Evolutionary conservation across 2,113 vertebrate species (phyloP), one percentile per base, ranked within the genome.

Genomic region (Chlamydotis undulata): DNA sequence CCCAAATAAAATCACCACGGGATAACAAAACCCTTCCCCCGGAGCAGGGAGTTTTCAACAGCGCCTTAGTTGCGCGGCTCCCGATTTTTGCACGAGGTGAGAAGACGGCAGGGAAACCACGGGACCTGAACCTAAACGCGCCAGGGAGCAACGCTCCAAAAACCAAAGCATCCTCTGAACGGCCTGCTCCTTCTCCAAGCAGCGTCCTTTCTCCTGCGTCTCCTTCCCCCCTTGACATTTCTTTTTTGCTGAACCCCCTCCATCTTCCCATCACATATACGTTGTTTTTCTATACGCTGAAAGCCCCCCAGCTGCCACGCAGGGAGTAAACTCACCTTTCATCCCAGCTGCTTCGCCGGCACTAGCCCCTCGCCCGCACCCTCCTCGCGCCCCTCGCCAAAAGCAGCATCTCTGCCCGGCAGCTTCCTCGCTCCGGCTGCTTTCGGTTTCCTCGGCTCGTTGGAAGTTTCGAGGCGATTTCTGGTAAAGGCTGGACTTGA

Each of bases 401-500:
- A 47, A 49, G 45, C 60, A 77, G 29, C 94, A 93, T 90, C 84
- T 61, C 75, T 9, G 2, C 67, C 75, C 2, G 0, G 59, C 28
- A 88, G 47, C 73, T 68, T 91, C 85, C 82, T 39, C 4, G 11
- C 65, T 90, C 82, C 3, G 0, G 57, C 88, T 50, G 95, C 92
- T 92, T 90, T 86, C 23, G 2, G 68, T 61, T 83, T 67, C 76
- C 89, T 90, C 35, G 1, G 74, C 82, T 90, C 7, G 1, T 79
- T 94, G 85, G 73, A 81, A 96, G 91, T 89, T 93, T 67, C 7
- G 10, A 93, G 70, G 67, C 25, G 2, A 76, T 80, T 94, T 73
- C 93, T 94, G 84, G 41, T 60, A 47, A 85, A 89, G 87, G 50
- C 94, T 96, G 94, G 87, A 88, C 91, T 88, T 90, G 90, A 97